Evolutionary conservation across 2,888 invertebrate species (phyloP).

Genomic region (Brachylomia viminalis): DNA sequence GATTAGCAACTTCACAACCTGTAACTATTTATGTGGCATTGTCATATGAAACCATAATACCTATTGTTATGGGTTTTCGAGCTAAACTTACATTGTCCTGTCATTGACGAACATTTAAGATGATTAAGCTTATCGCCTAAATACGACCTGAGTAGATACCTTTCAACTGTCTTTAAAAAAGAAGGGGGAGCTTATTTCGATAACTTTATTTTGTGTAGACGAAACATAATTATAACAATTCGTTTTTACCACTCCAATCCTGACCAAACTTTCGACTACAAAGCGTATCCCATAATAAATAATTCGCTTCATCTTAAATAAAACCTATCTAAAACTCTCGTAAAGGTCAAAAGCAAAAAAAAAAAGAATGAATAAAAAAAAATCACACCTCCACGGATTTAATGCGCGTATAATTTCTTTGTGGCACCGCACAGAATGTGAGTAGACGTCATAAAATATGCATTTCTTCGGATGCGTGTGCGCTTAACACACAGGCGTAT

Average conservation of each 20-base stretch:
- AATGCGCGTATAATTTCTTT: constrained; percentile 91
- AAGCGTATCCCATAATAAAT: constrained; percentile 55
- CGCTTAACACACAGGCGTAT: constrained; percentile 69
- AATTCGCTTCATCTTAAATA: constrained; percentile 60
- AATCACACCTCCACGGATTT: constrained; percentile 88
- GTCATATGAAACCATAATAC: constrained; percentile 29
- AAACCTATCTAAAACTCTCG: constrained; percentile 68
- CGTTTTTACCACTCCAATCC: constrained; percentile 16
- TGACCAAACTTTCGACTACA: constrained; percentile 43
- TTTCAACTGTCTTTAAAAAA: not conserved
- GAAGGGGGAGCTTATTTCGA: not conserved
- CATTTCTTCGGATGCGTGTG: constrained; percentile 87
- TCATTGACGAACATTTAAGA: constrained; percentile 18
- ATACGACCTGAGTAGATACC: not conserved
- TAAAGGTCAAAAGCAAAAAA: constrained; percentile 72
- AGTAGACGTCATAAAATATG: constrained; percentile 90
- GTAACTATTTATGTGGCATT: constrained; percentile 57
- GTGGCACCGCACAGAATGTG: constrained; percentile 90
- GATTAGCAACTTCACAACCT: constrained; percentile 45
- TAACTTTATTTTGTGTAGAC: not conserved
- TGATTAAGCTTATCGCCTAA: constrained; percentile 2
- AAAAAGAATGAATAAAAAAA: constrained; percentile 74
- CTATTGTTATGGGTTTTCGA: constrained; percentile 33
- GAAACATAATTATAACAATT: constrained; percentile 16
- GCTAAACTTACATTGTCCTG: constrained; percentile 38